Conservation (phyloP, 2,888 invertebrate genomes). For the Drosophila aldrichi region DNA sequence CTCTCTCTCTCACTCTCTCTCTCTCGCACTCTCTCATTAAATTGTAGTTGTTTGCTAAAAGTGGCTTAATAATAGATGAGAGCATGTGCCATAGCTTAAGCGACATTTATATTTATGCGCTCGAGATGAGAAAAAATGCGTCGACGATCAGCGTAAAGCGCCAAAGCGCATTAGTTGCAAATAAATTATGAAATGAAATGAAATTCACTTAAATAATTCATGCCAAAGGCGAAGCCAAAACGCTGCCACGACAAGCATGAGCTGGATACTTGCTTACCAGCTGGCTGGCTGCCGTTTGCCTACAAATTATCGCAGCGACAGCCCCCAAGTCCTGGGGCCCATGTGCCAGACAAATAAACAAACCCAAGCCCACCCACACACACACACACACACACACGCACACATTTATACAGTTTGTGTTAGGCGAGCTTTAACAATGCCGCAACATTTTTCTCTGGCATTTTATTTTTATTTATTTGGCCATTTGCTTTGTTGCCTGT, state of each 20-base stretch:
- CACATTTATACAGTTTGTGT: conserved; percentile 7
- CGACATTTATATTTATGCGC: conserved; percentile 59
- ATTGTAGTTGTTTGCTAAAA: conserved; percentile 25
- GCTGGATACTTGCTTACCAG: conserved; percentile 54
- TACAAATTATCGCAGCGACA: conserved; percentile 67
- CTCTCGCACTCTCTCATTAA: neutral
- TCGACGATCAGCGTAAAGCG: conserved; percentile 57
- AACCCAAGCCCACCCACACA: conserved; percentile 9
- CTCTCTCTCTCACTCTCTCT: neutral
- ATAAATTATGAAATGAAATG: conserved; percentile 71
- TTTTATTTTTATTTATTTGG: conserved; percentile 63
- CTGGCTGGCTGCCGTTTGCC: conserved; percentile 53
- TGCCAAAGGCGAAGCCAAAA: conserved; percentile 49
- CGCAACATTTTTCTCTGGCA: conserved; percentile 58
- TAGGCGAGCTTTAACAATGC: conserved; percentile 45
- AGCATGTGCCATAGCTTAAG: conserved; percentile 60
- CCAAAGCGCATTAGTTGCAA: conserved; percentile 67
- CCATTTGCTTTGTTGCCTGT: conserved; percentile 47
- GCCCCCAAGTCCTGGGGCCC: conserved; percentile 32
- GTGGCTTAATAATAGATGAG: conserved; percentile 66
- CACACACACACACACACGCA: conserved; percentile 2
- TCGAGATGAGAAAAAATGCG: conserved; percentile 54
- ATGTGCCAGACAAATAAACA: conserved; percentile 54
- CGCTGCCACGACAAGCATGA: conserved; percentile 45
- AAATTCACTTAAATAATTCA: conserved; percentile 76